Conservation (phyloP, 1,140 invertebrate genomes). For the Danaus plexippus region DNA sequence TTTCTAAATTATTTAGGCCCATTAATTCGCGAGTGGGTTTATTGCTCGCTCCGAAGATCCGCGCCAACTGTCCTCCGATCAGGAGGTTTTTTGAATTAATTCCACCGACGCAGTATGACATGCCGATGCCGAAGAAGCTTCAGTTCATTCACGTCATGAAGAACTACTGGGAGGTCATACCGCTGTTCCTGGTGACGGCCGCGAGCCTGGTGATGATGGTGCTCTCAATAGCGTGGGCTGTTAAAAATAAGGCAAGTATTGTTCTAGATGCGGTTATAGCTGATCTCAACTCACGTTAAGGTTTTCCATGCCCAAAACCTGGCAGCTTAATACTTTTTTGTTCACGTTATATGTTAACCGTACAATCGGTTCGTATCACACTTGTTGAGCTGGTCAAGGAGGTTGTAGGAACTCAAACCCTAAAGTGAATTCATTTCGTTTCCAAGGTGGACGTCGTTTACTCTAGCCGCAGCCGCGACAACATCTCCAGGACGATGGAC, state of each 20-base stretch:
- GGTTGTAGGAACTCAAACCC: background rate
- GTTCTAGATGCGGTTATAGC: background rate
- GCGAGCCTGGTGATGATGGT: constrained; percentile 22
- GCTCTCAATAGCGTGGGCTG: constrained; percentile 33
- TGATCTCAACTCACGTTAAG: background rate
- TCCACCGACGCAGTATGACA: constrained; percentile 44
- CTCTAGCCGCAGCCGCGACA: constrained; percentile 27
- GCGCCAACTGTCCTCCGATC: background rate
- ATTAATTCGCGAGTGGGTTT: background rate
- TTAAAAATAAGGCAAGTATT: constrained; percentile 38
- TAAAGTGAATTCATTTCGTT: constrained; percentile 6
- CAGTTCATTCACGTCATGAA: constrained; percentile 30
- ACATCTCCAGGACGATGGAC: constrained; percentile 56
- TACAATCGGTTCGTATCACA: too few species aligned
- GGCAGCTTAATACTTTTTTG: too few species aligned
- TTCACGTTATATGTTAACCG: too few species aligned
- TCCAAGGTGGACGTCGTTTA: constrained; percentile 50
- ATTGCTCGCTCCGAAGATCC: constrained; percentile 1
- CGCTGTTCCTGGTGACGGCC: constrained; percentile 34
- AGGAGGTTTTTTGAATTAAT: constrained; percentile 19
- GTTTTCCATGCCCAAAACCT: too few species aligned
- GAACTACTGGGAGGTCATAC: constrained; percentile 47
- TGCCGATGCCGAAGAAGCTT: constrained; percentile 37
- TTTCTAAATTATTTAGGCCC: constrained; percentile 4
- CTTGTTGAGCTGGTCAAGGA: too few species aligned